A percentile compares a stretch with the other conserved stretches of the same genome.
phyloP scores from a whole-genome alignment of 2,888 invertebrate genomes.

The Lasioglossum leucozonium region DNA sequence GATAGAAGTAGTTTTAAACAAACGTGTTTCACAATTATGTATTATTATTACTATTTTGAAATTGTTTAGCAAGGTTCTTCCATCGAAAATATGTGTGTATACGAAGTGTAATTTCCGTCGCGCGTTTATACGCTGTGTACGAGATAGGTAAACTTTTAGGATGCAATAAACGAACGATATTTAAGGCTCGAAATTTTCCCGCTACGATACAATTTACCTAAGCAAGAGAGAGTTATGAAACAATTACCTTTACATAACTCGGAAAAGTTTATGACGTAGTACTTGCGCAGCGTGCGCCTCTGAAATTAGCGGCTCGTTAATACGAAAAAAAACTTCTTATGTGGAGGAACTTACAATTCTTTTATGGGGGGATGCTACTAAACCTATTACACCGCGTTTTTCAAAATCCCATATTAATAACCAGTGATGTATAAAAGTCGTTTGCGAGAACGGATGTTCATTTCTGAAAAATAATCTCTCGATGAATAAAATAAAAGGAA shows the following conservation, averaged over 20 bases:
- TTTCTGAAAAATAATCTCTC: neutral
- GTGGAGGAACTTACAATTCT: neutral
- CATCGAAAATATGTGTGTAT: too few relatives aligned
- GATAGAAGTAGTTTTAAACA: too few relatives aligned
- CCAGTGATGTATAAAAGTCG: neutral
- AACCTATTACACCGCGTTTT: neutral
- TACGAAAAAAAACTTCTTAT: neutral
- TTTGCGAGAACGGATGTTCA: neutral
- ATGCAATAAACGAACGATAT: neutral
- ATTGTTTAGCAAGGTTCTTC: too few relatives aligned
- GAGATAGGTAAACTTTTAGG: neutral
- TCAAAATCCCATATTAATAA: neutral
- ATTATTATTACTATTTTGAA: too few relatives aligned
- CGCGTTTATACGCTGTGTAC: neutral
- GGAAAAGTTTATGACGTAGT: neutral
- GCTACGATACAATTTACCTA: neutral
- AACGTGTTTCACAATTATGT: too few relatives aligned
- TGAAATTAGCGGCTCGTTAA: conserved; percentile 4
- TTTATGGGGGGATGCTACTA: neutral
- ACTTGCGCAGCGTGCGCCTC: neutral
- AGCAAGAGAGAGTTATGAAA: neutral
- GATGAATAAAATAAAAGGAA: too few relatives aligned
- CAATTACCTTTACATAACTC: neutral
- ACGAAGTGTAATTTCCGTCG: neutral
- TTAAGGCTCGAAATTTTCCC: neutral